These are phyloP conservation scores for Graptemys geographica DNA, from an alignment of 2,797 vertebrate genomes.

Conservation along the genomic window DNA sequence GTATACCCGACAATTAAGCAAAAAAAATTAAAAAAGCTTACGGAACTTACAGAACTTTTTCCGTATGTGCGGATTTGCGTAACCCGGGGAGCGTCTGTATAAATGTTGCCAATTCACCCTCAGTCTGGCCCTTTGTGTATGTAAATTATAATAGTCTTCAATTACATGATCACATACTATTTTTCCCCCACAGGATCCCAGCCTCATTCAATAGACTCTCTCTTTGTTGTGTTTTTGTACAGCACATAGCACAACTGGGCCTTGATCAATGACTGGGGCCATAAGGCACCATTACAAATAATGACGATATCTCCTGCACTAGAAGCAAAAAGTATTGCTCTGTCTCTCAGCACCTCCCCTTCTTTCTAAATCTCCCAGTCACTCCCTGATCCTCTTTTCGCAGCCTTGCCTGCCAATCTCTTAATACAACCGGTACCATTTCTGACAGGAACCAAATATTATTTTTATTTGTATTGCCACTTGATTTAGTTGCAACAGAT, in stretches of 20 bases:
- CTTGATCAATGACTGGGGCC: background rate
- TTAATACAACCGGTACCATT: background rate
- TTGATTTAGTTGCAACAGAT: slow-evolving; percentile 7
- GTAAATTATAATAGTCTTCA: background rate
- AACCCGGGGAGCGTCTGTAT: background rate
- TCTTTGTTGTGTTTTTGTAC: background rate
- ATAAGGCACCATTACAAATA: too few species aligned
- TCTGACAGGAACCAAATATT: background rate
- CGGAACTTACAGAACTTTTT: too few species aligned
- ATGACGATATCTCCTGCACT: background rate
- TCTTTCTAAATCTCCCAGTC: too few species aligned
- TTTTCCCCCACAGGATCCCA: background rate
- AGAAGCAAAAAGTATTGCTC: background rate
- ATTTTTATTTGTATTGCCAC: background rate
- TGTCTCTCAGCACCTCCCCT: too few species aligned
- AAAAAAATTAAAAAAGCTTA: too few species aligned
- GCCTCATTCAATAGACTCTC: background rate
- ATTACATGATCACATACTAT: background rate
- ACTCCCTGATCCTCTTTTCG: background rate
- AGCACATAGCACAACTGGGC: background rate
- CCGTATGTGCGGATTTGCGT: too few species aligned
- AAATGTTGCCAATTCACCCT: background rate
- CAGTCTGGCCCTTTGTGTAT: background rate
- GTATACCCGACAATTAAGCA: too few species aligned
- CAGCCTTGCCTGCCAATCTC: background rate